Base-by-base conservation (phyloP, 1,140 invertebrate genomes). In the Teleogryllus occipitalis region DNA sequence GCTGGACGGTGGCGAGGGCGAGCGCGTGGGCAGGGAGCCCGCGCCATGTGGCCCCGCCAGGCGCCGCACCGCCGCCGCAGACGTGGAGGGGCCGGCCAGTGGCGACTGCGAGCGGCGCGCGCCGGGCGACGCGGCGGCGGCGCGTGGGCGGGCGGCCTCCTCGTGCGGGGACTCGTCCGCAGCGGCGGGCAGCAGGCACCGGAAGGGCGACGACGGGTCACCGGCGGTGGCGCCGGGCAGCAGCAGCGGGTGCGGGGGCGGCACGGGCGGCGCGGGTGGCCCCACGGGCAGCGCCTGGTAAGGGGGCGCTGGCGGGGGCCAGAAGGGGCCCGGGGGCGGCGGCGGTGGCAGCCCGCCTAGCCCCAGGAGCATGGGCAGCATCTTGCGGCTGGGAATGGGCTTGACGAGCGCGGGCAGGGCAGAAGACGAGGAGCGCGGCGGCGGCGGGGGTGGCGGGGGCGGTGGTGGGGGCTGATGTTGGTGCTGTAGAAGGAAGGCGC, bases 341-440 rank as follows among this genome's bases (percentile, higher is more conserved):
- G 76, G 79, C 8, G 54, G 76, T 46, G 22, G 79, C 8, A 80
- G 49, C 12, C 74, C n/a, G 10, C 74, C 54, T 12, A 79, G 72
- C 15, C 54, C 75, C 5, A 80, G 18, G 73, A 80, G 47, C 15
- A 80, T 47, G 8, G 79, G 79, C 12, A 80, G 47, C 79, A 80
- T 80, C 82, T 87, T 87, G 47, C 85, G 82, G 79, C 86, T 87
- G 6, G 87, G 85, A 27, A 88, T 87, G 6, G 87, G 88, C 82
- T 88, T 88, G 46, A 88, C 84, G 21, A 87, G 47, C n/a, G 79
- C 48, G 0, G 79, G 79, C 1, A 80, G 48, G n/a, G 39, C 4
- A 5, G 72, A 8, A 47, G 15, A 39, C 12, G 18, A 18, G 15
- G 47, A 21, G 74, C 75, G 78, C 15, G 47, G 76, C 18, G n/a